phyloP scores from a whole-genome alignment of 2,888 invertebrate species.

The Cordilura impudica region DNA sequence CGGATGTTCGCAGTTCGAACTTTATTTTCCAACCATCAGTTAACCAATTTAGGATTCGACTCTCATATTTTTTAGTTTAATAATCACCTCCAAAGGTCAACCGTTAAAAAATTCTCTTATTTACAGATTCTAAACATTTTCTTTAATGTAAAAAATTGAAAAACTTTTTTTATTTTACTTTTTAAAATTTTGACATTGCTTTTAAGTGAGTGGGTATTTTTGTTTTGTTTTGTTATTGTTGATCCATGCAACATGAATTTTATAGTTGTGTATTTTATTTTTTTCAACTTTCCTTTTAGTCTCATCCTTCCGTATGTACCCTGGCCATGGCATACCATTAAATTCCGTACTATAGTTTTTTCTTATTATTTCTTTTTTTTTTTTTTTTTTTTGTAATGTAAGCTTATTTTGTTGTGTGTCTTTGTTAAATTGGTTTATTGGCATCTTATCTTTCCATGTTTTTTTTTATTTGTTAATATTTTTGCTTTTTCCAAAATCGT shows the following conservation, averaged over 20 bases:
- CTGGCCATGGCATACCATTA: not conserved
- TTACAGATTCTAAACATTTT: no score
- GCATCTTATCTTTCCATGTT: slow-evolving; percentile 33
- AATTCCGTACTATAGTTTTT: not conserved
- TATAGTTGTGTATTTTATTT: not conserved
- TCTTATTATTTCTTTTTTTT: not conserved
- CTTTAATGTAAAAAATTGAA: no score
- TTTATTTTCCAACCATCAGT: no score
- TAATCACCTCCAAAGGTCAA: no score
- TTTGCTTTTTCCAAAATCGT: slow-evolving; percentile 10
- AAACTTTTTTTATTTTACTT: no score
- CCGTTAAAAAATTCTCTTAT: no score
- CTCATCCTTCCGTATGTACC: not conserved
- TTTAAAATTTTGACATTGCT: no score
- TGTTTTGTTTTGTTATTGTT: slow-evolving; percentile 5
- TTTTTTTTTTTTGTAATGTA: slow-evolving; percentile 26
- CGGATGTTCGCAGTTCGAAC: no score
- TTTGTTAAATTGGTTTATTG: slow-evolving; percentile 53
- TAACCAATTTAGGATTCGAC: no score
- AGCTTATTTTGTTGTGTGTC: slow-evolving; percentile 27
- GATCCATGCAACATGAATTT: not conserved
- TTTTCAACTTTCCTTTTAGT: slow-evolving; percentile 4
- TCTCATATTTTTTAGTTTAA: no score
- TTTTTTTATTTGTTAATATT: not conserved
- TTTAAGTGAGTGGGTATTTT: no score